A percentile compares a stretch with the other conserved stretches of the same genome.
phyloP scores from a whole-genome alignment of 2,113 vertebrate genomes.

The Thomomys bottae region DNA sequence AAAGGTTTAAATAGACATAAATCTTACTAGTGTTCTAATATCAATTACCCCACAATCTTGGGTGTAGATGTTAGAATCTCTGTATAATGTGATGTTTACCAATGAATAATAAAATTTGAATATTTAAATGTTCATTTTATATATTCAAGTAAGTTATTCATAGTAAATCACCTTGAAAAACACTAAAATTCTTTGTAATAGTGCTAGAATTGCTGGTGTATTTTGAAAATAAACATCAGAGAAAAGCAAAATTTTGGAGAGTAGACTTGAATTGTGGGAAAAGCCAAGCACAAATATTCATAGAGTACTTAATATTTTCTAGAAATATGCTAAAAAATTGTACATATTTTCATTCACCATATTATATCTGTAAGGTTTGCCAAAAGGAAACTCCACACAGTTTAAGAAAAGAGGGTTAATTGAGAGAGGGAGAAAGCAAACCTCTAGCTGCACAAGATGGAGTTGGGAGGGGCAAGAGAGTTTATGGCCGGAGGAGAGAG shows the following conservation, averaged over 20 bases:
- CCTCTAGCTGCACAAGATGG: too few species aligned
- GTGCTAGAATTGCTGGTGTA: constrained; percentile 16
- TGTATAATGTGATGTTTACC: constrained; percentile 33
- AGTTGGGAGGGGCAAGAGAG: too few species aligned
- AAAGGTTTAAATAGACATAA: constrained; percentile 58
- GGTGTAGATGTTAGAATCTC: neutral
- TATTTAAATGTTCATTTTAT: constrained; percentile 58
- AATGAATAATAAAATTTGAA: constrained; percentile 49
- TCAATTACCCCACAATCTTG: constrained; percentile 23
- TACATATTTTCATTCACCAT: neutral
- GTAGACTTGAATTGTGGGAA: neutral
- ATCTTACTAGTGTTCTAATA: constrained; percentile 26
- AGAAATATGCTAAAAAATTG: neutral
- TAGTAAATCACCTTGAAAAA: constrained; percentile 27
- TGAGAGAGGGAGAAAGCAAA: too few species aligned
- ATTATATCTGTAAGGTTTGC: too few species aligned
- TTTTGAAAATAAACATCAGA: constrained; percentile 30
- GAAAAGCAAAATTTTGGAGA: constrained; percentile 9
- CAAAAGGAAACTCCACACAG: too few species aligned
- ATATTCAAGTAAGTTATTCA: constrained; percentile 35
- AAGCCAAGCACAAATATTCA: neutral
- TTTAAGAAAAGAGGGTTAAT: too few species aligned
- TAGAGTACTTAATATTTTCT: neutral
- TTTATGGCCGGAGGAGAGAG: too few species aligned
- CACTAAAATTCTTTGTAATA: constrained; percentile 20